Evolutionary conservation across 2,797 vertebrate species (phyloP), one percentile per base, ranked within the genome.

Genomic region (Cynodonichthys magdalenae): DNA sequence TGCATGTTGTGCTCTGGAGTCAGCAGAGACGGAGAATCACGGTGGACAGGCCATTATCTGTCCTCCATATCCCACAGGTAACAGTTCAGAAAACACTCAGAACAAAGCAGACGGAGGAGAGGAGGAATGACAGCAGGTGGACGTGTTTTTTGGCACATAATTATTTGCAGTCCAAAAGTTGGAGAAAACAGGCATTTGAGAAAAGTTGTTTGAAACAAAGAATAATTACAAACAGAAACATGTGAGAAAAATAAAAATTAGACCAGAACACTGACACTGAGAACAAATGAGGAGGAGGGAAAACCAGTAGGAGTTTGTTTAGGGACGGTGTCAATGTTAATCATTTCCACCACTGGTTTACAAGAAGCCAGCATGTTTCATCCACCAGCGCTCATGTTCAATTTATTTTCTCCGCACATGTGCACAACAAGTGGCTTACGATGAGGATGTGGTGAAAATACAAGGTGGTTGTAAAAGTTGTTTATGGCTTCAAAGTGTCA

Each of bases 311-410:
- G 74, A 74, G 73, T 77, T 76, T 62, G 55, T 75, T 77, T 42
- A 67, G 53, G 75, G 75, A 87, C 44, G 34, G 66, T 36, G 66
- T 20, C 60, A 82, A 80, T 73, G 81, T 87, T 87, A 89, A 90
- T 89, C 80, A 80, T 85, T 82, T 87, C 83, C 86, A 83, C 72
- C 77, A 42, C 62, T 68, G 63, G 75, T 83, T 89, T 88, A 89
- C 82, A 85, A 77, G 79, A 85, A 63, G 74, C 50, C 87, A 76
- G 80, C 81, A 57, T 71, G 86, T 69, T 73, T 53, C 50, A 82
- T 84, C 85, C 87, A 80, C 69, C 64, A 64, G 19, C 34, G 36
- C 76, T 64, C 59, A 61, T n/a, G 53, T 55, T 55, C 45, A 53
- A 53, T 77, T 71, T 79, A 82, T 87, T 86, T 69, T 10, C 36